Percentiles rank a stretch among this genome's conserved stretches.
Conservation (phyloP, 2,797 vertebrate species). For the Cetoscarus ocellatus region DNA sequence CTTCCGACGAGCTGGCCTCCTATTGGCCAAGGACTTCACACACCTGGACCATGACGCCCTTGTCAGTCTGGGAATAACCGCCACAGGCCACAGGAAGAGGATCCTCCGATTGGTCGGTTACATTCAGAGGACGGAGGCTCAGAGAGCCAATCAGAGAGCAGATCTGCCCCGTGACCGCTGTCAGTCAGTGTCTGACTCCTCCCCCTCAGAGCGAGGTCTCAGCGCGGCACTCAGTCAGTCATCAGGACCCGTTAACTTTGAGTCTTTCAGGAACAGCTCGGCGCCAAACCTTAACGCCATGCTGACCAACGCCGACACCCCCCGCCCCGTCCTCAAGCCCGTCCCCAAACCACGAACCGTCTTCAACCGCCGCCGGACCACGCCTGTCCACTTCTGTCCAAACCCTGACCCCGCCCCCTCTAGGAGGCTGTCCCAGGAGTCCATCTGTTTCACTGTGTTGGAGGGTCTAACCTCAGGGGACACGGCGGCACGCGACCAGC, state of each 20-base stretch:
- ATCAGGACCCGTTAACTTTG: constrained; percentile 29
- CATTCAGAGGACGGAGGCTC: constrained; percentile 65
- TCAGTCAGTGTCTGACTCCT: constrained; percentile 70
- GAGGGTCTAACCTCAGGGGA: constrained; percentile 75
- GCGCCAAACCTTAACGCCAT: constrained; percentile 64
- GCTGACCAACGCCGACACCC: constrained; percentile 51
- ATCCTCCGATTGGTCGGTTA: constrained; percentile 88
- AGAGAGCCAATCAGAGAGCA: constrained; percentile 48
- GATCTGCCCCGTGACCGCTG: constrained; percentile 65
- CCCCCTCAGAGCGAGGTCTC: constrained; percentile 28
- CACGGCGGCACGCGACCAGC: constrained; percentile 3
- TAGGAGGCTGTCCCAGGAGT: constrained; percentile 71
- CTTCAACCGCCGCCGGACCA: constrained; percentile 83
- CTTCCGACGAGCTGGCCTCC: constrained; percentile 89
- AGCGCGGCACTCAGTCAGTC: not conserved
- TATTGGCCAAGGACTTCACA: constrained; percentile 82
- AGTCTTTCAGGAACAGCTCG: constrained; percentile 65
- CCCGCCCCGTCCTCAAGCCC: constrained; percentile 76
- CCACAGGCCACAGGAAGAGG: constrained; percentile 96
- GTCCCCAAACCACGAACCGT: constrained; percentile 95
- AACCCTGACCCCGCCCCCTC: constrained; percentile 26
- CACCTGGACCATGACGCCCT: constrained; percentile 87
- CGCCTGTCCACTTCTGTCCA: constrained; percentile 49
- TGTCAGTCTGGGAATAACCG: constrained; percentile 89
- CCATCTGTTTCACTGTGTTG: constrained; percentile 71